These are phyloP conservation scores for Telmatochromis brichardi DNA, from an alignment of 2,113 vertebrate species.

Conservation along the genomic window DNA sequence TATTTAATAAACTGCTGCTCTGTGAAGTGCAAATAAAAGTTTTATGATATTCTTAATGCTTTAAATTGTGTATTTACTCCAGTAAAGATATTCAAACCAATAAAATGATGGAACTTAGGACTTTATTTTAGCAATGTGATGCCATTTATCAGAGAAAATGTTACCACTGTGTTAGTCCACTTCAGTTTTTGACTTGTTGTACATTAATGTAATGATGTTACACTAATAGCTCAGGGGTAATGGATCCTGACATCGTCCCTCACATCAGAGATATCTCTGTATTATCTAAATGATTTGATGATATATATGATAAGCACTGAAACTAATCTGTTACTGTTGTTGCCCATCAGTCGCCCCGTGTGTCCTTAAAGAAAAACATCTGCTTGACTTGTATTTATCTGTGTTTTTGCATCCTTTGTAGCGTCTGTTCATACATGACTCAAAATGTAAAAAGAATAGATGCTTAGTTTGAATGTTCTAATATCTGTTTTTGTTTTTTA, in stretches of 20 bases:
- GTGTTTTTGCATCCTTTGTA: neutral
- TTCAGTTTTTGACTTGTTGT: neutral
- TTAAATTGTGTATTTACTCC: neutral
- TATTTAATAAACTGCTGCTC: neutral
- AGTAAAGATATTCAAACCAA: neutral
- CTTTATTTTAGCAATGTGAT: neutral
- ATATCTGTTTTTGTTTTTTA: neutral
- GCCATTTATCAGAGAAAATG: neutral
- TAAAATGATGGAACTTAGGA: neutral
- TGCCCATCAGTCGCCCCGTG: neutral
- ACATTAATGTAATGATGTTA: neutral
- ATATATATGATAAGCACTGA: neutral
- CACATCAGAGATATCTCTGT: neutral
- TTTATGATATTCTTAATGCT: neutral
- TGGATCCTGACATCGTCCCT: fast-evolving
- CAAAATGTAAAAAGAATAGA: fast-evolving
- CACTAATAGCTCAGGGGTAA: neutral
- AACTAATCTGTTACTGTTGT: neutral
- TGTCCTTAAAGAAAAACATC: neutral
- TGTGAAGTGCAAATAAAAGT: fast-evolving
- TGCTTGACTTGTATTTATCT: neutral
- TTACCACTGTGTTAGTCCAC: neutral
- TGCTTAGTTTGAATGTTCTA: fast-evolving
- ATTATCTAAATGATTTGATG: neutral
- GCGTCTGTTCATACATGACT: fast-evolving